phyloP scores from a whole-genome alignment of 2,797 vertebrate species.

The Philypnodon macrostomus region DNA sequence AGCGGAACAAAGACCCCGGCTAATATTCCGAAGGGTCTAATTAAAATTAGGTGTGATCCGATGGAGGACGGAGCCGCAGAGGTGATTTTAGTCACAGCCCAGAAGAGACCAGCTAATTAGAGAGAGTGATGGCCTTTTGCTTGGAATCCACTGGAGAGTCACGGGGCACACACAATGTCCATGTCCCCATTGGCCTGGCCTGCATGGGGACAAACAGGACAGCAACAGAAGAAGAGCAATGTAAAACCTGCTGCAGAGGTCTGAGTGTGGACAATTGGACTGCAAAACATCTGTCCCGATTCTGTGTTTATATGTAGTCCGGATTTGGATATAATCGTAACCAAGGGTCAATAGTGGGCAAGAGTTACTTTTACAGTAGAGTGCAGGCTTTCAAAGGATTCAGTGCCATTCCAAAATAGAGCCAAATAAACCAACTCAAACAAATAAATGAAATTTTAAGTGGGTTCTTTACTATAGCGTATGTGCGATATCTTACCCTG shows the following conservation, averaged over 20 bases:
- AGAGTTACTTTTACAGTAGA: too few relatives aligned
- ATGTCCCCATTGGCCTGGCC: conserved; percentile 65
- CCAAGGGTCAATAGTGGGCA: too few relatives aligned
- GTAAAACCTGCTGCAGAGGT: conserved; percentile 2
- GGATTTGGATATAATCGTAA: too few relatives aligned
- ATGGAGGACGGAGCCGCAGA: conserved; percentile 81
- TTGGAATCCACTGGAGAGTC: conserved; percentile 80
- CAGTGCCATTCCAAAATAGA: too few relatives aligned
- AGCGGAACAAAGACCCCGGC: conserved; percentile 82
- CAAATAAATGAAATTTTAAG: too few relatives aligned
- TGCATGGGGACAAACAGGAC: conserved; percentile 54
- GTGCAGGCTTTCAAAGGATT: too few relatives aligned
- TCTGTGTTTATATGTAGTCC: too few relatives aligned
- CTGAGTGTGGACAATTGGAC: too few relatives aligned
- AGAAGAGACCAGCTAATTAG: conserved; percentile 91
- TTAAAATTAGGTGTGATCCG: conserved; percentile 90
- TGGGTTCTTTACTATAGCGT: too few relatives aligned
- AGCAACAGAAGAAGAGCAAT: conserved; percentile 22
- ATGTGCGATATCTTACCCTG: too few relatives aligned
- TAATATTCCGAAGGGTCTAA: conserved; percentile 94
- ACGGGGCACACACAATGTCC: conserved; percentile 70
- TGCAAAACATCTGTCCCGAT: too few relatives aligned
- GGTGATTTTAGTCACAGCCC: conserved; percentile 88
- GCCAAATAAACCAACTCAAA: too few relatives aligned
- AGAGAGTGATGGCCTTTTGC: conserved; percentile 90